Conservation (phyloP, 1,140 invertebrate species). For the Eulimnadia texana region DNA sequence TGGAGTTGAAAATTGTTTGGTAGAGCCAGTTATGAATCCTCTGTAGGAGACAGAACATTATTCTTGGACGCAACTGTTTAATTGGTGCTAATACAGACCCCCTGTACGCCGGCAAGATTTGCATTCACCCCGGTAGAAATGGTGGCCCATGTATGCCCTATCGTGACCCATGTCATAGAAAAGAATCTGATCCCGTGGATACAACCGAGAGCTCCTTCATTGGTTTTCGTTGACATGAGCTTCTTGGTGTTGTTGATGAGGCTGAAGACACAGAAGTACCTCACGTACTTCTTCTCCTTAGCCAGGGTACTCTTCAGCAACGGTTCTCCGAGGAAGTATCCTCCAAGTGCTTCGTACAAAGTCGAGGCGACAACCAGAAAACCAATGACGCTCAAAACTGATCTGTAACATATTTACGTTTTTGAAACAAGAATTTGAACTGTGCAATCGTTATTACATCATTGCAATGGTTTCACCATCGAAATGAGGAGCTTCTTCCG, state of each 20-base stretch:
- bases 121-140: conserved; percentile 31
- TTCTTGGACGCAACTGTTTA: too few relatives aligned
- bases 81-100: too few relatives aligned
- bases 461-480: conserved; percentile 1
- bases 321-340: not conserved
- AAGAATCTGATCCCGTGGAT: conserved; percentile 71
- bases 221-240: conserved; percentile 24
- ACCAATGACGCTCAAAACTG: not conserved
- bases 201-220: conserved; percentile 60
- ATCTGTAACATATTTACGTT: not conserved
- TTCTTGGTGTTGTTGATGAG: conserved; percentile 28
- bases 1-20: not conserved
- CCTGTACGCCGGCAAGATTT: not conserved
- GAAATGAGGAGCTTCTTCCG: not conserved
- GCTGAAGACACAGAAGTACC: conserved; percentile 27
- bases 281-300: conserved; percentile 22
- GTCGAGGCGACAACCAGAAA: not conserved
- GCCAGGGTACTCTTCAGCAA: not conserved
- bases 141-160: conserved; percentile 75
- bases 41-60: not conserved
- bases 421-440: not conserved
- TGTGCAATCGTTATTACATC: conserved; percentile 3
- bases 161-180: conserved; percentile 77
- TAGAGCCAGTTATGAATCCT: not conserved
- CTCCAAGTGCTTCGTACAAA: not conserved